Base-by-base conservation (phyloP, 1,140 invertebrate genomes). In the Pissodes strobi region DNA sequence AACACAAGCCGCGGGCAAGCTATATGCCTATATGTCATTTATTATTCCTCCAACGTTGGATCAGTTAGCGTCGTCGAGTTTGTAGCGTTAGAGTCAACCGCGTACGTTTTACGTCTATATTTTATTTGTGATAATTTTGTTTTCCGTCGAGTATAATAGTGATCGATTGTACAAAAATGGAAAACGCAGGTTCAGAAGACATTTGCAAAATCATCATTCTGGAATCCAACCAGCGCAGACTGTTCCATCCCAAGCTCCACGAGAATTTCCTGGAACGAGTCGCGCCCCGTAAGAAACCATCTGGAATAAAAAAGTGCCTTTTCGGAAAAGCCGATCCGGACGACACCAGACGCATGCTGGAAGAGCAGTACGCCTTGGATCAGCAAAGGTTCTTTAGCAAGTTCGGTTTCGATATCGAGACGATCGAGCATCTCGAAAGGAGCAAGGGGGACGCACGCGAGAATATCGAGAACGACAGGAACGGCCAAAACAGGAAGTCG, bases 331-430 rank as follows among this genome's bases (percentile, higher is more conserved):
- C 64, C 13, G 53, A 66, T 34, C 57, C 60, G 0, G 62, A 46
- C 3, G 67, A 69, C 15, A 72, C 71, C 4, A 59, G 52, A 21
- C 55, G 56, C 21, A 61, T 72, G 64, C 25, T 72, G 12, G 49
- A 71, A 12, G 67, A 72, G 38, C 69, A 72, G 34, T 68, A 64
- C 52, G 51, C 41, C 8, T 23, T 49, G 2, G 71, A 72, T 22
- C 56, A 53, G n/a, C 39, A 64, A 21, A 22, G 71, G 12, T 69
- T 72, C 41, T 49, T 57, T 15, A 30, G 55, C 4, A 52, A 61
- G 22, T 72, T 71, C 17, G 71, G 71, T 1, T 57, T 72, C 13
- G 64, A 71, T 41, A 51, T 72, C n/a, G 56, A 65, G 30, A 64
- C 60, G 2, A 34, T 72, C 1, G 71, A 72, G 22, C 17, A 60